These are phyloP conservation scores for Drosophila flavopinicola DNA, from an alignment of 2,888 invertebrate genomes.

Conservation along the genomic window DNA sequence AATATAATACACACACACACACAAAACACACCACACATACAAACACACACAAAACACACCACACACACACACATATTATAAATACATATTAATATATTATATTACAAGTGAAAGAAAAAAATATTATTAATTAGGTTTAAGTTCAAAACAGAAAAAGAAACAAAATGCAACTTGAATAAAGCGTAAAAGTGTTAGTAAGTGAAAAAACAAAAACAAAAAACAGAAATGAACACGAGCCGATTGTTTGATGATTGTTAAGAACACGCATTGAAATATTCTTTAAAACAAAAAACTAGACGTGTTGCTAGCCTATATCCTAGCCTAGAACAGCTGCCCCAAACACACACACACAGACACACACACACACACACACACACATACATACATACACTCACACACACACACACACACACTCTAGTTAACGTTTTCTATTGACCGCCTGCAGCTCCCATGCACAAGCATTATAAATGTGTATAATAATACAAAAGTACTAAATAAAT, in stretches of 20 bases:
- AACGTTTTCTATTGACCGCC: slow-evolving; percentile 35
- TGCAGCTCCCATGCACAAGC: slow-evolving; percentile 40
- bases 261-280: slow-evolving; percentile 50
- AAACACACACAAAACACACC: slow-evolving; percentile 20
- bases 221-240: slow-evolving; percentile 43
- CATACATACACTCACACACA: slow-evolving; percentile 5
- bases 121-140: slow-evolving; percentile 71
- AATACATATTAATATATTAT: slow-evolving; percentile 66
- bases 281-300: slow-evolving; percentile 35
- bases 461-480: slow-evolving; percentile 56
- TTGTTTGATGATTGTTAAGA: slow-evolving; percentile 63
- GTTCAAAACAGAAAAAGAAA: slow-evolving; percentile 42
- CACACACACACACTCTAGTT: slow-evolving; percentile 25
- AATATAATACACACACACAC: slow-evolving; percentile 37
- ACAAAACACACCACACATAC: slow-evolving; percentile 18
- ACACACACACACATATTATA: slow-evolving; percentile 51
- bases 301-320: slow-evolving; percentile 45
- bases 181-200: slow-evolving; percentile 57
- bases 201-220: slow-evolving; percentile 49
- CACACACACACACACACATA: slow-evolving; percentile 14
- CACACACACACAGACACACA: slow-evolving; percentile 20
- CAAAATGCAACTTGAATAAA: slow-evolving; percentile 71
- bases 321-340: slow-evolving; percentile 46
- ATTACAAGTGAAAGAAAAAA: slow-evolving; percentile 62
- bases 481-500: slow-evolving; percentile 17